Percentiles rank a stretch among this genome's conserved stretches.
Evolutionary conservation across 2,113 vertebrate species (phyloP).

Genomic region (Zosterops pallidus): DNA sequence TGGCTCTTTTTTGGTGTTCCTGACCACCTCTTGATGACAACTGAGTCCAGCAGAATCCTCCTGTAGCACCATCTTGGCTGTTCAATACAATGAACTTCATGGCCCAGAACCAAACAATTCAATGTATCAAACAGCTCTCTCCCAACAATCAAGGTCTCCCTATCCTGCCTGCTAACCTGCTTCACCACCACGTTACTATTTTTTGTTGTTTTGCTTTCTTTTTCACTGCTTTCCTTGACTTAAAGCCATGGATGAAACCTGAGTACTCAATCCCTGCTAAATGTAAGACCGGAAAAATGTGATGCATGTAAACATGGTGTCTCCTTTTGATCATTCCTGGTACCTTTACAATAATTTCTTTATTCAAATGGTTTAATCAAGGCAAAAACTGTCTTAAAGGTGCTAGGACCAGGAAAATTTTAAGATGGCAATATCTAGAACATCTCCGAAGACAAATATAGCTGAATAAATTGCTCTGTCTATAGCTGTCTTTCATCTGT

Average conservation of each 20-base stretch:
- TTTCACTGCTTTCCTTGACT: not conserved
- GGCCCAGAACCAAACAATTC: not conserved
- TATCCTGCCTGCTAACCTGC: not conserved
- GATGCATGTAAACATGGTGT: not conserved
- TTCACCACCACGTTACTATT: not conserved
- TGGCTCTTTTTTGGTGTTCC: not conserved
- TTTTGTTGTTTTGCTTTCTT: not conserved
- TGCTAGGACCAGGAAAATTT: not conserved
- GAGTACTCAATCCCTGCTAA: not conserved
- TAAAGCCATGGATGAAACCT: not conserved
- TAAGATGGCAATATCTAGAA: not conserved
- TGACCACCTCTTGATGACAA: not conserved
- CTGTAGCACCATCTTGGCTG: not conserved
- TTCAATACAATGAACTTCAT: not conserved
- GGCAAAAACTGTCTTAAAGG: not conserved
- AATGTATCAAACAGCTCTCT: not conserved
- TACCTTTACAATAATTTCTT: not conserved
- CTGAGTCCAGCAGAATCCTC: not conserved
- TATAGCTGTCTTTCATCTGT: not conserved
- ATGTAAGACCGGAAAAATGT: not conserved
- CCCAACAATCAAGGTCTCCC: not conserved
- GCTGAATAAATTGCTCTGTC: not conserved
- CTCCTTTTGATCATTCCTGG: not conserved
- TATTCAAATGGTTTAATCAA: not conserved
- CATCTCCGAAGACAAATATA: not conserved